Conservation (phyloP, 2,888 invertebrate species). For the Exephanes ischioxanthus region DNA sequence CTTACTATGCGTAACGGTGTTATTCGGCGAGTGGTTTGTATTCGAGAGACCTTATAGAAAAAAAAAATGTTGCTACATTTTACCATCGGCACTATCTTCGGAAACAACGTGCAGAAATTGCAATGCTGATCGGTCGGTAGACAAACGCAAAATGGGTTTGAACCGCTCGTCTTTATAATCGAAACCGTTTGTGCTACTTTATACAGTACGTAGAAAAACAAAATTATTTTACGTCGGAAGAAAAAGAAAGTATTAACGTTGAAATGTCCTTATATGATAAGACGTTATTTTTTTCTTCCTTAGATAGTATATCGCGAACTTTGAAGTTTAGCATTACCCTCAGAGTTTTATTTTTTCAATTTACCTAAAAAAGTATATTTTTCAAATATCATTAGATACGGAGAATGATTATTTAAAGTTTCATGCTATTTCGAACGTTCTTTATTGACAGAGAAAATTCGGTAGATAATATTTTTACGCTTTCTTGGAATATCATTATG, state of each 20-base stretch:
- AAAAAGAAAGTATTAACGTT: background rate
- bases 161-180: background rate
- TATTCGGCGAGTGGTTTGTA: background rate
- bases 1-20: conserved; percentile 82
- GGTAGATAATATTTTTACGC: background rate
- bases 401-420: background rate
- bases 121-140: background rate
- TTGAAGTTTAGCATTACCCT: conserved; percentile 2
- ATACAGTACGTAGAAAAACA: conserved; percentile 1
- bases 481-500: conserved; percentile 7
- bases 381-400: background rate
- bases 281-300: background rate
- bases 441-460: background rate
- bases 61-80: background rate
- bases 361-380: background rate
- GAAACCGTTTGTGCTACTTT: background rate
- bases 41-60: background rate
- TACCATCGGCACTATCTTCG: background rate
- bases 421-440: background rate
- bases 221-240: background rate
- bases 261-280: background rate
- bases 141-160: background rate
- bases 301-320: background rate
- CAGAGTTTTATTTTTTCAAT: conserved; percentile 36
- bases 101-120: background rate